Evolutionary conservation across 2,797 vertebrate species (phyloP), one percentile per base, ranked within the genome.

Genomic region (Alcedo atthis): DNA sequence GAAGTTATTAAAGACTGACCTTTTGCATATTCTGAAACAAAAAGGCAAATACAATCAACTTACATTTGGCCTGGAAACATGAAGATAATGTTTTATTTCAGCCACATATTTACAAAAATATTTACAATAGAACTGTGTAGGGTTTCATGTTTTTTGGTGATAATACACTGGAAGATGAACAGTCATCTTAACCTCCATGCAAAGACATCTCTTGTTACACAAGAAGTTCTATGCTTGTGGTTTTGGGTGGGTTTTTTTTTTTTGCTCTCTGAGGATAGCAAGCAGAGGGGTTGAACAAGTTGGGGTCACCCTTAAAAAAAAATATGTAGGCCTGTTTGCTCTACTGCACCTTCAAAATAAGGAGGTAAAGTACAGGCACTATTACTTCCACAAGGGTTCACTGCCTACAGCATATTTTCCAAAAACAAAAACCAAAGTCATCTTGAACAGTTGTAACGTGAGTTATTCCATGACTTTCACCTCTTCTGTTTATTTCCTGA

Each of bases 31-130:
- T 96, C 89, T 35, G 0, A 93, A 93, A 93, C 0, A 40, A 94
- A 97, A 97, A 87, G 70, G 91, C 85, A 96, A 88, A 96, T 85
- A 88, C 90, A 96, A 93, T 95, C 94, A 63, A 95, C 79, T 94
- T 95, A 94, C 78, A 90, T 93, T 96, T 97, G 95, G 93, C 93
- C 97, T 96, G 88, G 96, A 96, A 97, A 97, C 88, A 95, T 87
- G 95, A 95, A 78, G 81, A 80, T 87, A 96, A 92, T 94, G 95
- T 96, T 96, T 96, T 96, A 97, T 96, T 98, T 97, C 93, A 96
- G 91, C 95, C 95, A 83, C 90, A 28, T 96, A 97, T 98, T 98
- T 98, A 98, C 96, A 97, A 96, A 97, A 97, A 96, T 85, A 82
- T 79, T 94, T 96, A 97, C 93, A 96, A 94, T 63, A 95, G 94